Conservation (phyloP, 2,113 vertebrate species). For the Stegostoma tigrinum region DNA sequence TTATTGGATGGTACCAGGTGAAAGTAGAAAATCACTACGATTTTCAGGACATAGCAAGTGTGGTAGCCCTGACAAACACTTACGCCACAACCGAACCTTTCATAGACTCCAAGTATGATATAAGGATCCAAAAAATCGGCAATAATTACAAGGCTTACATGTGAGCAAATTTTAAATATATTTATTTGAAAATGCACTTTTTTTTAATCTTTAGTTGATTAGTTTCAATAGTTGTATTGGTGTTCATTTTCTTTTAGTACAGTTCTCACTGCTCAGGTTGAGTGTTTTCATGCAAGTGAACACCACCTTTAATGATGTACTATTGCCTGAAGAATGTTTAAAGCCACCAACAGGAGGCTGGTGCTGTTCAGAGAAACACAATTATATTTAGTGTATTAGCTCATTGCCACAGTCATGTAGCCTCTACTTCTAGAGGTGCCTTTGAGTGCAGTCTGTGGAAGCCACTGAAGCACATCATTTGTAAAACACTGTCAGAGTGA, state of each 20-base stretch:
- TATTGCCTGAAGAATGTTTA: not conserved
- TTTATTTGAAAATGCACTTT: not conserved
- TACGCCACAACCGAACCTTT: slow-evolving; percentile 95
- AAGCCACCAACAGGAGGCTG: not conserved
- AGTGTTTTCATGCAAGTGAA: not conserved
- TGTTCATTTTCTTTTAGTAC: not conserved
- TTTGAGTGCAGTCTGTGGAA: no score
- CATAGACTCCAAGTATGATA: slow-evolving; percentile 95
- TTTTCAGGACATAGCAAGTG: slow-evolving; percentile 97
- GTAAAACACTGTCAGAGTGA: no score
- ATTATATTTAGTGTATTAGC: no score
- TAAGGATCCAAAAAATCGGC: slow-evolving; percentile 96
- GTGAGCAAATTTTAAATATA: slow-evolving; percentile 56
- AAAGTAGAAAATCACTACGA: slow-evolving; percentile 96
- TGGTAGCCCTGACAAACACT: slow-evolving; percentile 95
- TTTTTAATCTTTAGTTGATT: not conserved
- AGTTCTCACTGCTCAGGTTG: not conserved
- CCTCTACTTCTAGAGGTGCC: no score
- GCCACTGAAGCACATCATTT: no score
- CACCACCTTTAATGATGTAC: not conserved
- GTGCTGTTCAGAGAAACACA: not conserved
- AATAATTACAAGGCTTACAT: slow-evolving; percentile 97
- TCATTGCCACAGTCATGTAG: no score
- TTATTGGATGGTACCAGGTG: slow-evolving; percentile 61
- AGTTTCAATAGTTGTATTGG: not conserved